Conservation (phyloP, 2,797 vertebrate genomes). For the Sebastes iracundus region DNA sequence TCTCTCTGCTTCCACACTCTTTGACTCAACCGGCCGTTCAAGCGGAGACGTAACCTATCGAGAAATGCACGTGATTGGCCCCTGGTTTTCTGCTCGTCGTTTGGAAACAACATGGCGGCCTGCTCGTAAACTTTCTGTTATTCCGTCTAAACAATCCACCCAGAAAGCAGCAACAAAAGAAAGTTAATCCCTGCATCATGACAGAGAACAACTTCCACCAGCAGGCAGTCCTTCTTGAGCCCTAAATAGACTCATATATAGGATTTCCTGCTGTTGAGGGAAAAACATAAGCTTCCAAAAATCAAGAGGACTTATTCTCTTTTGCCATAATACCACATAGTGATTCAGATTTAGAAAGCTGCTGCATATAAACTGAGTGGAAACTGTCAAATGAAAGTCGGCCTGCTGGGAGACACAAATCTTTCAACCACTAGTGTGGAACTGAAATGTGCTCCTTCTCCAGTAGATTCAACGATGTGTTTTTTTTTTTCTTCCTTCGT, state of each 20-base stretch:
- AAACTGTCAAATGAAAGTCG: constrained; percentile 19
- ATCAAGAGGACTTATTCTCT: neutral
- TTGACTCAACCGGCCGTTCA: no score
- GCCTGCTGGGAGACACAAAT: neutral
- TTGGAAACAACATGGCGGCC: no score
- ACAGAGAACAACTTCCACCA: no score
- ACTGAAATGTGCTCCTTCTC: neutral
- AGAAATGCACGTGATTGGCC: no score
- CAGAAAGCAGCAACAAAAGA: no score
- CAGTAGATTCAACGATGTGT: neutral
- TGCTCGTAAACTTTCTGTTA: no score
- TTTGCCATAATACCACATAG: neutral
- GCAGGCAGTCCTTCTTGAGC: no score
- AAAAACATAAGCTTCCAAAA: neutral
- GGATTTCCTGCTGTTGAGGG: neutral
- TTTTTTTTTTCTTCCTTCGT: neutral
- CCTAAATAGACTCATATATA: neutral
- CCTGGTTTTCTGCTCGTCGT: no score
- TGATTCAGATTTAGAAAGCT: neutral
- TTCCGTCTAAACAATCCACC: no score
- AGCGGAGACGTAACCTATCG: no score
- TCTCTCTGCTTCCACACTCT: no score
- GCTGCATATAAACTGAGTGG: neutral
- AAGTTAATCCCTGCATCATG: no score
- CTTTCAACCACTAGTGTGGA: neutral